phyloP scores from a whole-genome alignment of 1,140 invertebrate species.

The Pantala flavescens region DNA sequence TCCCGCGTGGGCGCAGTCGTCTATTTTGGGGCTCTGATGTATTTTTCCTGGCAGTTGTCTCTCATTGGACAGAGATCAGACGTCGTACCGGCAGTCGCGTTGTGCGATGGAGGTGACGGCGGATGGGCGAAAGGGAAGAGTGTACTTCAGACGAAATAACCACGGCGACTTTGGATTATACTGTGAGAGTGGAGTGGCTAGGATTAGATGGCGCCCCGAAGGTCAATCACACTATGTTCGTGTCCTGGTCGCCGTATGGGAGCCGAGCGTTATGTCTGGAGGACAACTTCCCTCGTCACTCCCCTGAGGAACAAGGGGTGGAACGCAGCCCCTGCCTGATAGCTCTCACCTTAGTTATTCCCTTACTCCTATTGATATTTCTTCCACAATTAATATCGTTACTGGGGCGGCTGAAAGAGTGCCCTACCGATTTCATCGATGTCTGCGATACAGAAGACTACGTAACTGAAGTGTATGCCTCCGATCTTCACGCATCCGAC shows the following conservation, averaged over 20 bases:
- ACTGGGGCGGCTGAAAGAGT: background rate
- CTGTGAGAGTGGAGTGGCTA: slow-evolving; percentile 19
- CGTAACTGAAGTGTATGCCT: background rate
- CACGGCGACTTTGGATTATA: slow-evolving; percentile 13
- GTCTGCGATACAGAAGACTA: background rate
- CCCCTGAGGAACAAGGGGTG: background rate
- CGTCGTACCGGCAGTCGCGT: background rate
- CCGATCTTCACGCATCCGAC: background rate
- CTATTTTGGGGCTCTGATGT: background rate
- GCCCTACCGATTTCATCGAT: background rate
- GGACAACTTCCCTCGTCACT: background rate
- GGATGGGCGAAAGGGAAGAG: background rate
- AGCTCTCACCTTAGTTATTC: background rate
- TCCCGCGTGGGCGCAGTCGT: background rate
- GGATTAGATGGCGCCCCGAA: slow-evolving; percentile 14
- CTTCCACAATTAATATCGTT: background rate
- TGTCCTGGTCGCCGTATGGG: background rate
- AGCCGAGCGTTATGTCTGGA: slow-evolving; percentile 12
- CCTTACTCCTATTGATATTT: background rate
- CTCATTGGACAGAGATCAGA: no score
- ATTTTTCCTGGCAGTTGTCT: no score
- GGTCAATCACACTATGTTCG: slow-evolving; percentile 17
- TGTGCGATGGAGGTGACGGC: background rate
- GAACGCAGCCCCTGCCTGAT: background rate
- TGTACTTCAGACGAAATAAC: background rate